Evolutionary conservation across 2,797 vertebrate genomes (phyloP).

Genomic region (Podargus strigoides): DNA sequence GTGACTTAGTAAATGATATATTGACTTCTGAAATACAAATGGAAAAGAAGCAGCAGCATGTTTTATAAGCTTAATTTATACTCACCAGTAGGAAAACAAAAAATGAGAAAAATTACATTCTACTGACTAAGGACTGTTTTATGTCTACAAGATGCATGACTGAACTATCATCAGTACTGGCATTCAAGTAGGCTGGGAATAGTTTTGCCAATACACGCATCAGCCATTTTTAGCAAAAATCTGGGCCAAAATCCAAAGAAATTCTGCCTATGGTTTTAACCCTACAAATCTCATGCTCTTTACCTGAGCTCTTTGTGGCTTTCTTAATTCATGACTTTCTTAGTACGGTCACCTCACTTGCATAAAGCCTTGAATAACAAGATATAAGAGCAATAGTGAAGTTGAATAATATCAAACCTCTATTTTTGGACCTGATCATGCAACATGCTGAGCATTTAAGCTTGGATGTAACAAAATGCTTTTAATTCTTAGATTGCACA

Average conservation of each 20-base stretch:
- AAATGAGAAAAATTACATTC: not conserved
- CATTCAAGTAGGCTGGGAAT: not conserved
- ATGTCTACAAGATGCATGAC: not conserved
- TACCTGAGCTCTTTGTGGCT: not conserved
- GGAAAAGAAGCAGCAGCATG: not conserved
- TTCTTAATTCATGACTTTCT: not conserved
- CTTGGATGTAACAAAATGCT: not conserved
- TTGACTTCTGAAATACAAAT: not conserved
- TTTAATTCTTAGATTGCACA: not conserved
- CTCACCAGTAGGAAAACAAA: not conserved
- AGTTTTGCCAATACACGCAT: not conserved
- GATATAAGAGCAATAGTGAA: not conserved
- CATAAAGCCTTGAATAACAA: not conserved
- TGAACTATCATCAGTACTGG: not conserved
- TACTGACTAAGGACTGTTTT: not conserved
- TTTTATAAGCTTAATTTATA: not conserved
- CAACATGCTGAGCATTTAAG: not conserved
- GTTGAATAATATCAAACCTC: not conserved
- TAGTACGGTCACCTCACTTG: not conserved
- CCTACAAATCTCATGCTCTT: not conserved
- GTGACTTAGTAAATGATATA: not conserved
- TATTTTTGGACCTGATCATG: not conserved
- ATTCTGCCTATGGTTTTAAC: slow-evolving; percentile 10
- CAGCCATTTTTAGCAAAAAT: slow-evolving; percentile 11
- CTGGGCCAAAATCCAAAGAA: not conserved